phyloP scores from a whole-genome alignment of 1,140 invertebrate genomes.

The Drosophila hydei region DNA sequence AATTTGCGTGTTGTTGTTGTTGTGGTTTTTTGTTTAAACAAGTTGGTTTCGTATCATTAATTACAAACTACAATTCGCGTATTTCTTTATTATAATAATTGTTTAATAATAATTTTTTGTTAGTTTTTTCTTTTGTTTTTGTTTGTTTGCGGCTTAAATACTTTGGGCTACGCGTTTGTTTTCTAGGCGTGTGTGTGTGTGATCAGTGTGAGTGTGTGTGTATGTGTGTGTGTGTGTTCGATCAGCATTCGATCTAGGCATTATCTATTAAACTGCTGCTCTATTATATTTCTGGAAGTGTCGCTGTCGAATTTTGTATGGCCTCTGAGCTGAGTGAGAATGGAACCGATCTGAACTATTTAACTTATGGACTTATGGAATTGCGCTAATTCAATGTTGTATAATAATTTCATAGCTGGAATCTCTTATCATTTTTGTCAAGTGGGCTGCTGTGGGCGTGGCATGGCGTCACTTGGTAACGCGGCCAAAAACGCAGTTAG shows the following conservation, averaged over 20 bases:
- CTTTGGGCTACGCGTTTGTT: slow-evolving; percentile 58
- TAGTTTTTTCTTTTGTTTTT: slow-evolving; percentile 55
- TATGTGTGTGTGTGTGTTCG: slow-evolving; percentile 53
- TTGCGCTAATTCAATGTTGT: slow-evolving; percentile 77
- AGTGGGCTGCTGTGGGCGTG: slow-evolving; percentile 36
- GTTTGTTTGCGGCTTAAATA: slow-evolving; percentile 78
- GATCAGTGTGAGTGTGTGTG: slow-evolving; percentile 43
- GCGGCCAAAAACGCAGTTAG: slow-evolving; percentile 29
- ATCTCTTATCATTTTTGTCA: slow-evolving; percentile 47
- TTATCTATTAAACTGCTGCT: slow-evolving; percentile 11
- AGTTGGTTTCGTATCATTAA: slow-evolving; percentile 72
- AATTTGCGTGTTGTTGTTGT: slow-evolving; percentile 67
- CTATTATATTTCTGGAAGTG: slow-evolving; percentile 59
- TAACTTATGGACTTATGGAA: slow-evolving; percentile 78
- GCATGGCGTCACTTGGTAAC: slow-evolving; percentile 50
- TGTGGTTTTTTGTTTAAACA: slow-evolving; percentile 72
- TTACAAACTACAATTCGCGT: slow-evolving; percentile 82
- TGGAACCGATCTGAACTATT: slow-evolving; percentile 35
- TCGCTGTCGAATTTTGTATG: slow-evolving; percentile 63
- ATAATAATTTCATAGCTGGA: slow-evolving; percentile 77
- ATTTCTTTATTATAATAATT: slow-evolving; percentile 55
- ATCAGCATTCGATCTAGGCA: slow-evolving; percentile 19
- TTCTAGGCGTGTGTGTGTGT: slow-evolving; percentile 45
- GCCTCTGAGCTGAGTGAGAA: slow-evolving; percentile 55
- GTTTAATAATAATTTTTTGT: slow-evolving; percentile 63